Percentiles rank a stretch among this genome's conserved stretches.
Conservation (phyloP, 2,888 invertebrate genomes). For the Pachymerium ferrugineum region DNA sequence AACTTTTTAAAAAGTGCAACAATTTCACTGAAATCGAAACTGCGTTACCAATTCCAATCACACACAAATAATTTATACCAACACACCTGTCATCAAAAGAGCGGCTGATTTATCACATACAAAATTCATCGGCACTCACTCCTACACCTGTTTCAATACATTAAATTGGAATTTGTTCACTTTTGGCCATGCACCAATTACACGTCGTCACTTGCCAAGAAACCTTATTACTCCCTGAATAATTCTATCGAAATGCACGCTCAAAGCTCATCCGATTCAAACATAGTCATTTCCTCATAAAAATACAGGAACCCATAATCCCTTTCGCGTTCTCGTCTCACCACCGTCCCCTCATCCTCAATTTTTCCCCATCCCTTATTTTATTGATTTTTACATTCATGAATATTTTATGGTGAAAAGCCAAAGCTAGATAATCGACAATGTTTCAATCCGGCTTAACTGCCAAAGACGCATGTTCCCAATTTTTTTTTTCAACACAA, state of each 20-base stretch:
- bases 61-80: neutral
- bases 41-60: neutral
- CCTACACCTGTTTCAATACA: neutral
- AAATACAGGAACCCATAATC: slow-evolving; percentile 8
- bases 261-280: slow-evolving; percentile 5
- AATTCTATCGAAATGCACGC: neutral
- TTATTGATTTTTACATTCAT: neutral
- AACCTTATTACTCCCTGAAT: slow-evolving; percentile 13
- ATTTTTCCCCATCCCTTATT: neutral
- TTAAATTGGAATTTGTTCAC: neutral
- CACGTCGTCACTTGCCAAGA: neutral
- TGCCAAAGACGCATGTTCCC: neutral
- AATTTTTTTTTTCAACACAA: neutral
- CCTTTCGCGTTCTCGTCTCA: neutral
- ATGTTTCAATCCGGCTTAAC: slow-evolving; percentile 1
- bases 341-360: neutral
- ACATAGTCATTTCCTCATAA: slow-evolving; percentile 8
- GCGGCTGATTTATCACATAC: neutral
- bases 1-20: too few relatives aligned
- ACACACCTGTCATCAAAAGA: neutral
- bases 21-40: neutral
- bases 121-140: neutral
- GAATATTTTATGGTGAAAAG: slow-evolving; percentile 13
- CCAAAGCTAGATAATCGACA: slow-evolving; percentile 1
- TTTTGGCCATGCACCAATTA: slow-evolving; percentile 8